phyloP scores from a whole-genome alignment of 23 tunicate genomes.

The Trididemnum nubilum region DNA sequence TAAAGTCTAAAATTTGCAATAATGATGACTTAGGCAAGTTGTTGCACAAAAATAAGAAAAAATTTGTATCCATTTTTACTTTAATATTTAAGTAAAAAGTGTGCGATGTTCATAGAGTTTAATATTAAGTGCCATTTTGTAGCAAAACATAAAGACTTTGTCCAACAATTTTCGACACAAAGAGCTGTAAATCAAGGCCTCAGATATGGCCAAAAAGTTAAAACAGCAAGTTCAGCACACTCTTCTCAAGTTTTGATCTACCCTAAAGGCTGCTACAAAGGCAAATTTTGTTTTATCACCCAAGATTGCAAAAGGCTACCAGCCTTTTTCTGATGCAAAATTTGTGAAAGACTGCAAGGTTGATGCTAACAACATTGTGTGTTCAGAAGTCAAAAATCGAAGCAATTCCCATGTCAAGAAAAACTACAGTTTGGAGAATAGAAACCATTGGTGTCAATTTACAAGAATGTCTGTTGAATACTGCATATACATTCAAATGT shows the following conservation, averaged over 20 bases:
- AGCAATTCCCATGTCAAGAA: constrained; percentile 33
- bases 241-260: constrained; percentile 23
- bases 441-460: constrained; percentile 27
- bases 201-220: constrained; percentile 19
- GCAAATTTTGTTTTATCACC: constrained; percentile 34
- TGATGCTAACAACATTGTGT: constrained; percentile 25
- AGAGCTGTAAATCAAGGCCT: constrained; percentile 40
- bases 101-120: constrained; percentile 43
- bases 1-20: no score
- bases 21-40: no score
- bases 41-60: no score
- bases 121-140: constrained; percentile 31
- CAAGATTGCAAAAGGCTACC: constrained; percentile 24
- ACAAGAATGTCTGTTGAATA: constrained; percentile 17
- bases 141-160: constrained; percentile 31
- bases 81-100: constrained; percentile 1
- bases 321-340: constrained; percentile 41
- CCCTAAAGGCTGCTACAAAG: constrained; percentile 11
- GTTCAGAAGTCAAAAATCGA: constrained; percentile 41
- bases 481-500: constrained; percentile 25
- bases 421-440: constrained; percentile 44
- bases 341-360: constrained; percentile 51
- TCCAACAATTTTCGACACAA: constrained; percentile 32
- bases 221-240: constrained; percentile 14
- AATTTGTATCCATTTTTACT: no score